phyloP scores from a whole-genome alignment of 1,140 invertebrate genomes.

The Euura saliciscinereae region DNA sequence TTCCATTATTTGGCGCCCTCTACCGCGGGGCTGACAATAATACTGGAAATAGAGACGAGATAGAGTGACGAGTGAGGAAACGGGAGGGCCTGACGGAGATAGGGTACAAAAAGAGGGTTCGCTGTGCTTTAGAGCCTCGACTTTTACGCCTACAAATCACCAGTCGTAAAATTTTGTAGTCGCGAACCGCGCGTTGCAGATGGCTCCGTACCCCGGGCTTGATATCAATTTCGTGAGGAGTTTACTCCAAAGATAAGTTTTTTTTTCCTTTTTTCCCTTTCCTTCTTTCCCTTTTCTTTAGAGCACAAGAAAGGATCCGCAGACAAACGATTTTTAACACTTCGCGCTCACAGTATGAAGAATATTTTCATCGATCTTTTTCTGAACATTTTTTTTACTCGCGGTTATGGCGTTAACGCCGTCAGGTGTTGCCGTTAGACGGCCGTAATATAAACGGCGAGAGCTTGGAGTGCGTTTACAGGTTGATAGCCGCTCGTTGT shows the following conservation, averaged over 20 bases:
- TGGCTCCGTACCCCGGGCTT: not conserved
- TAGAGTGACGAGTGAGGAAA: conserved; percentile 15
- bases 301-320: too few species aligned
- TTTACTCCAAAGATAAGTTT: not conserved
- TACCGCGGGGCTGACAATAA: not conserved
- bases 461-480: too few species aligned
- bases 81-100: conserved; percentile 6
- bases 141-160: conserved; percentile 2
- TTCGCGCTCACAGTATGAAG: too few species aligned
- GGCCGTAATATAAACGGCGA: too few species aligned
- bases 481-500: too few species aligned
- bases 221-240: not conserved
- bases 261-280: too few species aligned
- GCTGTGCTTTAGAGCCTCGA: not conserved
- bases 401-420: too few species aligned
- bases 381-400: too few species aligned
- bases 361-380: too few species aligned
- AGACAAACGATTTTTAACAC: too few species aligned
- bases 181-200: not conserved
- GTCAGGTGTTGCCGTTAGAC: too few species aligned
- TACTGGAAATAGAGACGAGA: conserved; percentile 10
- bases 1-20: not conserved
- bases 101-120: not conserved
- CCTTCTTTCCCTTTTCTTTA: too few species aligned
- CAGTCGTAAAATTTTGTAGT: conserved; percentile 3